Conservation (phyloP, 2,113 vertebrate species). For the Osmerus eperlanus region DNA sequence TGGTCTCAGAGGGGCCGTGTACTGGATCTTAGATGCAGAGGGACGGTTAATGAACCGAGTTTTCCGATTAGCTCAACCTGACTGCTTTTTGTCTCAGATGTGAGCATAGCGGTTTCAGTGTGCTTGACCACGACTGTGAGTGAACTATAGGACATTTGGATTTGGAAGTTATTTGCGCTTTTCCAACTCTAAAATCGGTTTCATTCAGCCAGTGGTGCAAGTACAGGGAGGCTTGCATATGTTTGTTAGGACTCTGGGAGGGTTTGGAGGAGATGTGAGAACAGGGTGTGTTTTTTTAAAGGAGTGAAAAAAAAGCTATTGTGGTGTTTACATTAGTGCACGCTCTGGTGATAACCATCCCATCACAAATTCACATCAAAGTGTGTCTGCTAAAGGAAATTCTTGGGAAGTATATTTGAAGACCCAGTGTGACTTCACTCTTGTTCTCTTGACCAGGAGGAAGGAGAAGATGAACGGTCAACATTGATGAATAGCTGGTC, state of each 20-base stretch:
- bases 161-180: neutral
- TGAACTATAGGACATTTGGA: neutral
- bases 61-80: too few relatives aligned
- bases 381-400: slow-evolving; percentile 55
- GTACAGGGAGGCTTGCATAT: neutral
- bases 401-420: slow-evolving; percentile 81
- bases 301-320: slow-evolving; percentile 34
- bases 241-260: neutral
- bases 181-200: too few relatives aligned
- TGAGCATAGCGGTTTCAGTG: too few relatives aligned
- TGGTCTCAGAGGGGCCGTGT: too few relatives aligned
- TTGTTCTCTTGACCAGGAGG: slow-evolving; percentile 49
- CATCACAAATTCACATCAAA: slow-evolving; percentile 83
- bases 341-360: slow-evolving; percentile 71
- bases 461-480: slow-evolving; percentile 26
- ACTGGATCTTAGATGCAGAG: too few relatives aligned
- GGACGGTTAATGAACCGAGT: too few relatives aligned
- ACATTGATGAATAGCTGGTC: neutral
- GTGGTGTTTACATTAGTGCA: slow-evolving; percentile 77
- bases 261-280: slow-evolving; percentile 60
- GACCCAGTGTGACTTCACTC: slow-evolving; percentile 79
- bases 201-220: too few relatives aligned
- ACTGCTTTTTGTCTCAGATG: too few relatives aligned
- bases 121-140: too few relatives aligned
- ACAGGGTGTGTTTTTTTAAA: slow-evolving; percentile 54